Conservation (phyloP, 2,888 invertebrate genomes). For the Epinotia nisella region DNA sequence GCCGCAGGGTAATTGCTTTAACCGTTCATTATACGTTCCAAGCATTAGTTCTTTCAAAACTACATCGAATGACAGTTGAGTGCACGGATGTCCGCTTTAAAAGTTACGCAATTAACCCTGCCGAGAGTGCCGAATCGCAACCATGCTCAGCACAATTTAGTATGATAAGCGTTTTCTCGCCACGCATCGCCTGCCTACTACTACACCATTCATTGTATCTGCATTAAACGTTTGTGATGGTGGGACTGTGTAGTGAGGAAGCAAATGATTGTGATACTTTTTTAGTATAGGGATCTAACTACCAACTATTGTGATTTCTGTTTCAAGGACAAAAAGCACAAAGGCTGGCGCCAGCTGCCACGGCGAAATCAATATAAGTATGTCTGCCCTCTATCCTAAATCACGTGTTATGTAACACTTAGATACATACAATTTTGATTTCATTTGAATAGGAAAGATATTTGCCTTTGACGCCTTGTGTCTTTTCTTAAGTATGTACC, state of each 20-base stretch:
- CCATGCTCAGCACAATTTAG: not conserved
- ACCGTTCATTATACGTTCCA: not conserved
- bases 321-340: not conserved
- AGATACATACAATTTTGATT: too few species aligned
- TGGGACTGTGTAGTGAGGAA: not conserved
- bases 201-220: not conserved
- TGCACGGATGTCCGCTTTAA: not conserved
- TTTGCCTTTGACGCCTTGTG: too few species aligned
- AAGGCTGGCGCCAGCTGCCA: not conserved
- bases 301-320: not conserved
- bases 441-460: too few species aligned
- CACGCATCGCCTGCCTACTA: not conserved
- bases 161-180: not conserved
- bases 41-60: not conserved
- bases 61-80: not conserved
- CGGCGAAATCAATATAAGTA: not conserved
- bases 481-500: too few species aligned
- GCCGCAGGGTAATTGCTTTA: not conserved
- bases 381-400: not conserved
- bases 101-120: not conserved
- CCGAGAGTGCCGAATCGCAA: not conserved
- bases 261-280: conserved; percentile 6
- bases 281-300: not conserved
- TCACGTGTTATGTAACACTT: not conserved
- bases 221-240: conserved; percentile 1